Conservation (phyloP, 1,140 invertebrate species). For the Drosophila pallidifrons region DNA sequence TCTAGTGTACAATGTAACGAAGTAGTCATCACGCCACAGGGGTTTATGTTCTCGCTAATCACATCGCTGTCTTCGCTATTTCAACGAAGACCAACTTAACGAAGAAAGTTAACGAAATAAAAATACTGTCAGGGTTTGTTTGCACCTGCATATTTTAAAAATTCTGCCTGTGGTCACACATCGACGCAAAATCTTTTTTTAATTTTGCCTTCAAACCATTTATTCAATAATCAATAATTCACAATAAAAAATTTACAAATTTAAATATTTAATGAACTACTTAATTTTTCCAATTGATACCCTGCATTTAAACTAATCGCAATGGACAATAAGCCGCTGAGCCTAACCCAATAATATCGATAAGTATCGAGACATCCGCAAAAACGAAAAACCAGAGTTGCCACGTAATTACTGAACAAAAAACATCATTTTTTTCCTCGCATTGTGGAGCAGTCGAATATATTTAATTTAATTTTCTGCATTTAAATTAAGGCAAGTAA, state of each 20-base stretch:
- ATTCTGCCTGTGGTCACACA: too few relatives aligned
- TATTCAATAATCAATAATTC: too few relatives aligned
- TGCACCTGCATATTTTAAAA: too few relatives aligned
- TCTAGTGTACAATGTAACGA: neutral
- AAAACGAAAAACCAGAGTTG: conserved; percentile 23
- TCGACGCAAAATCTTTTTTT: too few relatives aligned
- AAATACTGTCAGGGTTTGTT: too few relatives aligned
- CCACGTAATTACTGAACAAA: conserved; percentile 13
- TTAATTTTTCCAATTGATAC: too few relatives aligned
- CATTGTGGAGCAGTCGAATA: conserved; percentile 25
- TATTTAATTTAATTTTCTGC: conserved; percentile 27
- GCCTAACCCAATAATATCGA: conserved; percentile 26
- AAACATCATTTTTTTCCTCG: conserved; percentile 42
- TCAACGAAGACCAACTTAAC: neutral
- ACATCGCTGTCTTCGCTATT: neutral
- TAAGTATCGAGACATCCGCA: neutral
- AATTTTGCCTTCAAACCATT: too few relatives aligned
- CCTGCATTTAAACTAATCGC: neutral
- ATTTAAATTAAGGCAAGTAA: conserved; percentile 31
- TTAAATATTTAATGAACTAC: too few relatives aligned
- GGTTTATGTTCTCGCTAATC: conserved; percentile 21
- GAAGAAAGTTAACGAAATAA: too few relatives aligned
- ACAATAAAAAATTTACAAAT: too few relatives aligned
- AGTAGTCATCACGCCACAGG: too few relatives aligned
- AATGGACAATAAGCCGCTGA: too few relatives aligned